Percentiles rank a stretch among this genome's conserved stretches.
These are phyloP conservation scores for Caenorhabditis elegans DNA, from an alignment of 1,140 invertebrate species.

Conservation along the genomic window DNA sequence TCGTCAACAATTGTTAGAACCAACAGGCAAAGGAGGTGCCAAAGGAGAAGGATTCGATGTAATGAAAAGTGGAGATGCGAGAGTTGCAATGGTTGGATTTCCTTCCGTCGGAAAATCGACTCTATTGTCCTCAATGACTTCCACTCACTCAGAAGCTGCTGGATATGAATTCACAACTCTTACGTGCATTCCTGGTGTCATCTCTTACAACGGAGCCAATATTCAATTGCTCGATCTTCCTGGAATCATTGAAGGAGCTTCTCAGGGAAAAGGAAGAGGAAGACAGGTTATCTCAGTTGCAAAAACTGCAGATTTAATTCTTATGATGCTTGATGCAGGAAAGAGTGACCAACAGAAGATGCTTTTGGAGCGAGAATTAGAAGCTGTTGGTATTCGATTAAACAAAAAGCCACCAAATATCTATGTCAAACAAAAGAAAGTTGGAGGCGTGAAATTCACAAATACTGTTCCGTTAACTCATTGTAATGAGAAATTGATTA, in stretches of 20 bases:
- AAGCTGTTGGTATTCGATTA: slow-evolving; percentile 93
- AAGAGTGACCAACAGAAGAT: slow-evolving; percentile 73
- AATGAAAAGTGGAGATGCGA: slow-evolving; percentile 96
- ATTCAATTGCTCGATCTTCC: slow-evolving; percentile 98
- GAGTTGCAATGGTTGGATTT: slow-evolving; percentile 85
- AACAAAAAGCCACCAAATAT: slow-evolving; percentile 97
- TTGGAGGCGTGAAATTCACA: slow-evolving; percentile 97
- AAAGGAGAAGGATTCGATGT: slow-evolving; percentile 99
- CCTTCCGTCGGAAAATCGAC: slow-evolving; percentile 78
- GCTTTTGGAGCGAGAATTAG: slow-evolving; percentile 92
- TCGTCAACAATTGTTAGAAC: slow-evolving; percentile 88
- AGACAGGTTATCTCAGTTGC: slow-evolving; percentile 96
- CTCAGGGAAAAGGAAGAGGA: slow-evolving; percentile 83
- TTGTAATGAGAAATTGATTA: slow-evolving; percentile 94
- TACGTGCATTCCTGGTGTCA: slow-evolving; percentile 98
- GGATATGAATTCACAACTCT: slow-evolving; percentile 98
- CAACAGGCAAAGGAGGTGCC: slow-evolving; percentile 83
- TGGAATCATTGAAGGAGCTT: slow-evolving; percentile 99
- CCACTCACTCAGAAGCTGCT: slow-evolving; percentile 90
- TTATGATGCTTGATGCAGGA: slow-evolving; percentile 94
- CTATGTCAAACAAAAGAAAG: slow-evolving; percentile 86
- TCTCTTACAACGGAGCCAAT: slow-evolving; percentile 79
- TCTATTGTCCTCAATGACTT: slow-evolving; percentile 85
- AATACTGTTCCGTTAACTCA: slow-evolving; percentile 89
- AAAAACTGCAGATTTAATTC: slow-evolving; percentile 93